phyloP scores from a whole-genome alignment of 2,888 invertebrate species.

The Eurois occulta region DNA sequence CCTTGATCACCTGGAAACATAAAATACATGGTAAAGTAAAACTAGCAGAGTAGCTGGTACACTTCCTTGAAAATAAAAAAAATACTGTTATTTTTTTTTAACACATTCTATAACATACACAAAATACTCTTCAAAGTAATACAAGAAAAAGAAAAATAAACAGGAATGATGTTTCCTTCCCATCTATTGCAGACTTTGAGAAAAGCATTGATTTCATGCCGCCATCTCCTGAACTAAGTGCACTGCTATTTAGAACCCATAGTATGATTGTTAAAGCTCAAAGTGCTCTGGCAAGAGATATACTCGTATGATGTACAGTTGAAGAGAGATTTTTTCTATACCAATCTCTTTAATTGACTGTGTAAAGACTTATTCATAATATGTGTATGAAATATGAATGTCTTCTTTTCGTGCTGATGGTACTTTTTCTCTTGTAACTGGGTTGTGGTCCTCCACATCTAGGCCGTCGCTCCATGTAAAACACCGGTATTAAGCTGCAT shows the following conservation, averaged over 20 bases:
- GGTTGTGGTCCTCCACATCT: neutral
- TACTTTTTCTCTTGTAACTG: neutral
- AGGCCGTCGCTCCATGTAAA: neutral
- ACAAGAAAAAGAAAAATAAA: neutral
- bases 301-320: neutral
- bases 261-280: neutral
- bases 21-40: neutral
- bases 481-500: neutral
- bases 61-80: neutral
- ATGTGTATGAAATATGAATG: neutral
- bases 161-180: neutral
- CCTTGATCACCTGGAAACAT: constrained; percentile 92
- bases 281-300: neutral
- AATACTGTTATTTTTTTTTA: neutral
- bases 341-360: neutral
- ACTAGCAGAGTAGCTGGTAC: neutral
- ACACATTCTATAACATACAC: neutral
- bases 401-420: neutral
- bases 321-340: neutral
- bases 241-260: neutral
- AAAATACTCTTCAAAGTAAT: neutral
- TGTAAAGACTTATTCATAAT: neutral
- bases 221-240: neutral
- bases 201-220: neutral
- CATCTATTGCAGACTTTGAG: neutral